phyloP scores from a whole-genome alignment of 1,140 invertebrate genomes.

The Euura lappo region DNA sequence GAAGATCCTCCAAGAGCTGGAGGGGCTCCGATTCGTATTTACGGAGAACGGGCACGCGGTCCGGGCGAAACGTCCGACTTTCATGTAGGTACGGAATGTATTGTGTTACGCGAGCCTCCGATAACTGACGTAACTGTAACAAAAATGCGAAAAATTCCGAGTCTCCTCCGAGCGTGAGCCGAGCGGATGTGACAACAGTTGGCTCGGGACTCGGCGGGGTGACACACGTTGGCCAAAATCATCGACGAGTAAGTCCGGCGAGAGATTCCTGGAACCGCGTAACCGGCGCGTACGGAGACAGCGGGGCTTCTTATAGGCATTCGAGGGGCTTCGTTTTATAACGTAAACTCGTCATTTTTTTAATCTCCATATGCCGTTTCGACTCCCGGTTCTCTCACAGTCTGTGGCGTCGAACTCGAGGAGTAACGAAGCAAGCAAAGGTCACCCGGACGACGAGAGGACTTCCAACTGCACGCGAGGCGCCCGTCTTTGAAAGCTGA shows the following conservation, averaged over 20 bases:
- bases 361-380: background rate
- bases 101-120: too few relatives aligned
- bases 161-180: background rate
- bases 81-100: too few relatives aligned
- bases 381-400: background rate
- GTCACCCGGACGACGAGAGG: too few relatives aligned
- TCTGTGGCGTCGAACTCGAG: too few relatives aligned
- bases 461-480: too few relatives aligned
- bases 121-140: too few relatives aligned
- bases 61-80: too few relatives aligned
- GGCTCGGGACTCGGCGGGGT: too few relatives aligned
- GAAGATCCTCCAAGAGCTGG: background rate
- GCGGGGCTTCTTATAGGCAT: slow-evolving; percentile 28
- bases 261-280: slow-evolving; percentile 27
- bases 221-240: slow-evolving; percentile 25
- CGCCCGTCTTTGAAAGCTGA: background rate
- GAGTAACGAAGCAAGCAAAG: too few relatives aligned
- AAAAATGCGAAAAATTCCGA: background rate
- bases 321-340: background rate
- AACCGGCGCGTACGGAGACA: slow-evolving; percentile 23
- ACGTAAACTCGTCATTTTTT: background rate
- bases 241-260: slow-evolving; percentile 39
- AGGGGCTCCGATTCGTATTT: too few relatives aligned
- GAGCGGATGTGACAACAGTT: slow-evolving; percentile 33
- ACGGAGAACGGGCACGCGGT: too few relatives aligned